Evolutionary conservation across 2,113 vertebrate species (phyloP), one percentile per base, ranked within the genome.

Genomic region (Hippoglossus stenolepis): DNA sequence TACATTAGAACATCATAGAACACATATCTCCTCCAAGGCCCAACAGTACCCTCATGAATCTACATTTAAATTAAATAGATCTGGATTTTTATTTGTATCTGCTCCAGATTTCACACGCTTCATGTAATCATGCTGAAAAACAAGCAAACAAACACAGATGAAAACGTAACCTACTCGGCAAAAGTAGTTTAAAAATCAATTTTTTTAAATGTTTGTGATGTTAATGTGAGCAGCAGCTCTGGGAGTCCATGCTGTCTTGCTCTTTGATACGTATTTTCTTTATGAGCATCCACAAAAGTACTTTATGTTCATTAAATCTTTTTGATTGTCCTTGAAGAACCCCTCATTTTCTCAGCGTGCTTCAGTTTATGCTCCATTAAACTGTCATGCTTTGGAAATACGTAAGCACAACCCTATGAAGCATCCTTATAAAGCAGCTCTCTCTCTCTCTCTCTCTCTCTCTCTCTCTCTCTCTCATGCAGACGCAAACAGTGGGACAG

Each of bases 361-460:
- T 88, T 73, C 13, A 47, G 43, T 83, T 80, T 57, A 67, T 45
- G 35, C 65, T 83, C 82, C 80, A 86, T 89, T 91, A 84, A 89
- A 73, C 70, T 80, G 82, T 84, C 86, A 66, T 3, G 14, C 38
- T 71, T 66, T 78, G 60, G 69, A 64, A 70, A 80, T 60, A 51
- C 59, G 53, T 38, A 4, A 49, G 63, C 14, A 7, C 26, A 11
- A 53, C 69, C 83, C 68, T 70, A 53, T 26, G 74, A 81, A 79
- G 40, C 70, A 68, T 82, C 71, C 74, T 66, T 57, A 21, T 63
- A 28, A 67, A 75, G 38, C 45, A 45, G 73, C 63, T 67, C 53
- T 70, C 40, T 38, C 11, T 60, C 21, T 7, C 47, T 51, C 17
- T 49, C 47, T 49, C 15, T 49, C 47, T 49, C 43, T 13, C 45